These are phyloP conservation scores for Asobara japonica DNA, from an alignment of 1,140 invertebrate species.

Conservation along the genomic window DNA sequence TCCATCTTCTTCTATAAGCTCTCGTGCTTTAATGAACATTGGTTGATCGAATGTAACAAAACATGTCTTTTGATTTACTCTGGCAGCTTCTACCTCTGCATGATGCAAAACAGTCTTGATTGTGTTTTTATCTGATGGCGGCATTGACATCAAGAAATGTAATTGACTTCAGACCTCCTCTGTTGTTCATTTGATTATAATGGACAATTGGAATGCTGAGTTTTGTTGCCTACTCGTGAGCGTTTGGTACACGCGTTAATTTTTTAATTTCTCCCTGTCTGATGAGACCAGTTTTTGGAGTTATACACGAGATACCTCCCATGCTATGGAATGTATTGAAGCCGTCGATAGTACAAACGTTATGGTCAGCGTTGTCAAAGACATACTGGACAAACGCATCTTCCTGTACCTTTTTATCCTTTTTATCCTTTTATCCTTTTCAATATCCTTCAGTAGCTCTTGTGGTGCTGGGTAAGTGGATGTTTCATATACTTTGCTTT, in stretches of 20 bases:
- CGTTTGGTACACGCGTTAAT: conserved; percentile 2
- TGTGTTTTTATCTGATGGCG: conserved; percentile 35
- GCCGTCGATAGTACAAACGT: conserved; percentile 42
- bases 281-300: conserved; percentile 19
- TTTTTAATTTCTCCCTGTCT: conserved; percentile 14
- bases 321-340: conserved; percentile 43
- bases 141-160: conserved; percentile 12
- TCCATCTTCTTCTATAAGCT: conserved; percentile 31
- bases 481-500: conserved; percentile 36
- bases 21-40: conserved; percentile 41
- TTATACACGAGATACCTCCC: conserved; percentile 38
- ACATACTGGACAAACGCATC: conserved; percentile 37
- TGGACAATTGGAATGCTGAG: background rate
- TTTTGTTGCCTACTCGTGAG: conserved; percentile 12
- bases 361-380: conserved; percentile 44
- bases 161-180: background rate
- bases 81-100: conserved; percentile 29
- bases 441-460: background rate
- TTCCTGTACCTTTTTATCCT: conserved; percentile 32
- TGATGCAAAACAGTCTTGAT: conserved; percentile 32
- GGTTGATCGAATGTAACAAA: conserved; percentile 53
- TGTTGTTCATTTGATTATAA: background rate
- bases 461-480: conserved; percentile 28
- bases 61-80: conserved; percentile 42
- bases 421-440: conserved; percentile 28